Base-by-base conservation (phyloP, 2,113 vertebrate species). In the Capra hircus region DNA sequence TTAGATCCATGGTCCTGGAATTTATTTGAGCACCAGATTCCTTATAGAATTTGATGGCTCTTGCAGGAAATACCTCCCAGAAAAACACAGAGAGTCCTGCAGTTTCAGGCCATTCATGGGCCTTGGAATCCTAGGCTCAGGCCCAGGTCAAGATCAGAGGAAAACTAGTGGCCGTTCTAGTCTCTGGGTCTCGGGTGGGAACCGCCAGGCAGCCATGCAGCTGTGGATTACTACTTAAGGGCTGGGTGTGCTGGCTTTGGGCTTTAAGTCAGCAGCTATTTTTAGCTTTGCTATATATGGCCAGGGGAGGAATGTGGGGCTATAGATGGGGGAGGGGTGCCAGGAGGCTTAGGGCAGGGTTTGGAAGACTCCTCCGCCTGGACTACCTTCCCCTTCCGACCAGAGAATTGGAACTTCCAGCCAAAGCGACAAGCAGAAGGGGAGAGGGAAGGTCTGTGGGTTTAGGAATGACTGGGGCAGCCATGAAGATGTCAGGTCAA, bases 281-380 rank as follows among this genome's bases (percentile, higher is more conserved):
- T 98, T 99, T 98, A 99, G 98, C 95, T 92, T 95, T 85, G 94
- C 98, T 98, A 97, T 98, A 98, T 98, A 98, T 36, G 96, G 98
- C 94, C 77, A 91, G 64, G 40, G 89, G 60, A 98, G 91, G 82
- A 94, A 23, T 17, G 96, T 96, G 97, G 96, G 93, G 96, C 92
- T 88, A 90, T 62, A 88, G 94, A n/a, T 30, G 67, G 59, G 74
- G 52, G n/a, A 59, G 43, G 93, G 92, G 81, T 13, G 15, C 48
- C 64, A 82, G 40, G 80, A 85, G 52, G 83, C 78, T 83, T n/a
- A 14, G 6, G 81, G 53, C 36, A 64, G 88, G 16, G 40, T 9
- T 45, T 64, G 48, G 80, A 81, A 90, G 91, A 30, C 67, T 74
- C 50, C 30, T 43, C 15, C 15, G 50, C 85, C 77, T 92, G 33